Base-by-base conservation (phyloP, 1,140 invertebrate species). In the Subanguina moxae region DNA sequence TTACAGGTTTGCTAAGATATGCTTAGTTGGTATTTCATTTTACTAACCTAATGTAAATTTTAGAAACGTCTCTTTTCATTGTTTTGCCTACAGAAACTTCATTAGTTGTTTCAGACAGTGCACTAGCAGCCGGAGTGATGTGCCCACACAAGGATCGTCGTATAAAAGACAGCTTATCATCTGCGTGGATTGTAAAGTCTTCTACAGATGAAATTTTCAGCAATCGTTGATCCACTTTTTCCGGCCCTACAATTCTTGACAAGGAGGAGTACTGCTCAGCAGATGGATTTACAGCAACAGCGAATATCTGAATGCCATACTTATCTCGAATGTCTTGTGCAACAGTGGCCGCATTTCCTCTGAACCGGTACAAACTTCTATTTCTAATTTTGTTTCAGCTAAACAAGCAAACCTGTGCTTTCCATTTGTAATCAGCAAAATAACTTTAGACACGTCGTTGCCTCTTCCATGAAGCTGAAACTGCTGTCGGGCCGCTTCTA, bases 401-500 rank as follows among this genome's bases (percentile, higher is more conserved):
- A 5, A 21, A 21, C n/a, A 71, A 15, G 17, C 52, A 38, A 25
- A 78, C 78, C 78, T 17, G 64, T 81, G 78, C 21, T 77, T 80
- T 52, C 80, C 80, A 45, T 82, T 82, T 5, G 80, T 82, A 46
- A 82, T 71, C 58, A 82, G 30, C 43, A 82, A 32, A n/a, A 82
- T 68, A 30, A 82, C 78, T 46, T 69, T 67, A 1, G 72, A 66
- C 0, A 71, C 80, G n/a, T 61, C 19, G 15, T 52, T 17, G 17
- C 25, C 25, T 0, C 80, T 63, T 30, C 76, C 81, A 67, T 82
- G 75, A 27, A 77, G 43, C 19, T 68, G 58, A 63, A 82, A 82
- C 48, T 82, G 80, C 64, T 82, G 76, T 15, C 75, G n/a, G 15
- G 80, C 80, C n/a, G 80, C 80, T 62, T 82, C 80, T 13, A 82